These are phyloP conservation scores for Nycteola revayana DNA, from an alignment of 2,888 invertebrate species.

Conservation along the genomic window DNA sequence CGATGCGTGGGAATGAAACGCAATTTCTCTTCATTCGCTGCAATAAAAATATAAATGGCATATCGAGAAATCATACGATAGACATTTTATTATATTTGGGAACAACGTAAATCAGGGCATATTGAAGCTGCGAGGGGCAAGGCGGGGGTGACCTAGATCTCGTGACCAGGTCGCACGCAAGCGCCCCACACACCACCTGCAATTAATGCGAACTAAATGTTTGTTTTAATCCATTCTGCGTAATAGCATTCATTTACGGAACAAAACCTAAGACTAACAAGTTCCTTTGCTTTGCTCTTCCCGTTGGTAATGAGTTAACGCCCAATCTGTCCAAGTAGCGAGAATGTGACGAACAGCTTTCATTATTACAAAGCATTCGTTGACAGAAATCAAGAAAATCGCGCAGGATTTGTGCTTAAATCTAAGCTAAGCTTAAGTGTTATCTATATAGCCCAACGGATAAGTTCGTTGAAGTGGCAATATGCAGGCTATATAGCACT, in stretches of 20 bases:
- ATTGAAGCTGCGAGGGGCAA: slow-evolving; percentile 21
- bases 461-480: too few species aligned
- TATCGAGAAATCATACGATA: slow-evolving; percentile 10
- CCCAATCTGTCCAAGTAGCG: too few species aligned
- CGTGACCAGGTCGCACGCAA: slow-evolving; percentile 63
- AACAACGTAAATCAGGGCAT: slow-evolving; percentile 29
- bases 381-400: too few species aligned
- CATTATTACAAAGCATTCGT: too few species aligned
- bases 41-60: slow-evolving; percentile 8
- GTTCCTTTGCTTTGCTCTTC: too few species aligned
- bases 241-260: slow-evolving; percentile 4
- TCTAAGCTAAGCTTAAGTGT: too few species aligned
- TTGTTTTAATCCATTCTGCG: slow-evolving; percentile 23
- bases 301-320: too few species aligned
- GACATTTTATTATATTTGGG: slow-evolving; percentile 18
- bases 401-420: too few species aligned
- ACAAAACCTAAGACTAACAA: too few species aligned
- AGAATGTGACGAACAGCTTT: too few species aligned
- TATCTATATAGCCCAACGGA: too few species aligned
- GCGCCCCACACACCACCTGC: slow-evolving; percentile 42
- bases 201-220: slow-evolving; percentile 34
- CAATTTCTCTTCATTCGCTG: slow-evolving; percentile 15
- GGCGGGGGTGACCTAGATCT: slow-evolving; percentile 57
- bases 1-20: slow-evolving; percentile 26
- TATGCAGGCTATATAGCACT: too few species aligned